These are phyloP conservation scores for Salarias fasciatus DNA, from an alignment of 2,797 vertebrate species.

Conservation along the genomic window DNA sequence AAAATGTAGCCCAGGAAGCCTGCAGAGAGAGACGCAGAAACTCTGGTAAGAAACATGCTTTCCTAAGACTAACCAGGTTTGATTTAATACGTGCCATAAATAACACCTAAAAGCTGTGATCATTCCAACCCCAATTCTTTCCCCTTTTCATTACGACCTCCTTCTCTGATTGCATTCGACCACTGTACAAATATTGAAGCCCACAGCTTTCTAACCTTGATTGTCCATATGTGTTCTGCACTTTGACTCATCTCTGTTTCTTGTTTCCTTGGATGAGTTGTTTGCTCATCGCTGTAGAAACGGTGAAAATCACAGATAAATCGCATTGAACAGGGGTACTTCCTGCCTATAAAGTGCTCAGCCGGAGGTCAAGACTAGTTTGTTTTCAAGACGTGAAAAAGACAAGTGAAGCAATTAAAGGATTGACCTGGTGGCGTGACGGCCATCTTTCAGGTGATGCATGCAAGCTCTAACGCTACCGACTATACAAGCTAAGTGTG, in stretches of 20 bases:
- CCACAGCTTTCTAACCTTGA: neutral
- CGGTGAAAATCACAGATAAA: neutral
- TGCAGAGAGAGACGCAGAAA: slow-evolving; percentile 2
- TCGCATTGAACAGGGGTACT: neutral
- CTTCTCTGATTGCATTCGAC: neutral
- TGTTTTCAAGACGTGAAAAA: neutral
- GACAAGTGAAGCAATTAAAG: slow-evolving; percentile 12
- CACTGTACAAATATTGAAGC: neutral
- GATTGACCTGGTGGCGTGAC: slow-evolving; percentile 4
- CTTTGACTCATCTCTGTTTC: too few species aligned
- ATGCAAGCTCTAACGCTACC: neutral
- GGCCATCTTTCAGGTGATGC: too few species aligned
- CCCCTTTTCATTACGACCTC: neutral
- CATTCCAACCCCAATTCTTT: neutral
- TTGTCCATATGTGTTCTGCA: too few species aligned
- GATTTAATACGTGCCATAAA: slow-evolving; percentile 6
- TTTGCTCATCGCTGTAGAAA: too few species aligned
- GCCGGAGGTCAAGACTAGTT: neutral
- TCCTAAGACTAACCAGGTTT: neutral
- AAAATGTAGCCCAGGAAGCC: slow-evolving; percentile 23
- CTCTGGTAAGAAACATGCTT: slow-evolving; percentile 5
- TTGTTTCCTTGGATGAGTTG: too few species aligned
- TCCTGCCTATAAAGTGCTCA: too few species aligned
- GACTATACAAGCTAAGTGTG: slow-evolving; percentile 11
- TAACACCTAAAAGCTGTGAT: slow-evolving; percentile 3